Conservation (phyloP, 2,888 invertebrate genomes). For the Nemoura dubitans region DNA sequence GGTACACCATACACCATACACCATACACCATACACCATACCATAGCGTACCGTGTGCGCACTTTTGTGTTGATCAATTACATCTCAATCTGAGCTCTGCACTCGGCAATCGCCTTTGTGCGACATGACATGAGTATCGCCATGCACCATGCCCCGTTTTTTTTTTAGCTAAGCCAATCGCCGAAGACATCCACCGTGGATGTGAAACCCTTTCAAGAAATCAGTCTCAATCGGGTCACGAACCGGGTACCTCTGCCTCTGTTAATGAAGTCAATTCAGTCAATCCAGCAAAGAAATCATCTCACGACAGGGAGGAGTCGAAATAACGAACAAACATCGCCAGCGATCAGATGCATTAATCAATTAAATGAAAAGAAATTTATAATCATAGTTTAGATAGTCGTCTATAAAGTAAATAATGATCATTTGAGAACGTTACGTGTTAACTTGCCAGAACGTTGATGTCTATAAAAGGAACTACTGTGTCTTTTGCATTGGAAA, state of each 20-base stretch:
- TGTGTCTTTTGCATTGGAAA: neutral
- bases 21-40: too few species aligned
- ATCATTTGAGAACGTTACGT: neutral
- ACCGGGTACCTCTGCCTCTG: neutral
- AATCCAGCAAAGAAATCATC: neutral
- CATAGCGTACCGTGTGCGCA: neutral
- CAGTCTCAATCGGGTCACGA: neutral
- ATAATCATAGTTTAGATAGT: constrained; percentile 2
- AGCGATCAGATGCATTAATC: neutral
- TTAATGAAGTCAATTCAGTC: constrained; percentile 12
- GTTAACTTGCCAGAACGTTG: neutral
- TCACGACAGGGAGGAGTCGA: neutral
- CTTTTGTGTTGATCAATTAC: neutral
- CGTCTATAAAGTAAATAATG: neutral
- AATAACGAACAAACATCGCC: neutral
- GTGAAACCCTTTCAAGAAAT: neutral
- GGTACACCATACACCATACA: too few species aligned
- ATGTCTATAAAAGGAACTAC: neutral
- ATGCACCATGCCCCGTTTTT: neutral
- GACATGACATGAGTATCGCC: neutral
- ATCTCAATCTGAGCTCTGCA: neutral
- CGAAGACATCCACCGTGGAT: neutral
- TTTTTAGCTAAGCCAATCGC: neutral
- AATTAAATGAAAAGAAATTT: neutral
- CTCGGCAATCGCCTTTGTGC: neutral